These are phyloP conservation scores for Chloebia gouldiae DNA, from an alignment of 2,113 vertebrate genomes.

Conservation along the genomic window DNA sequence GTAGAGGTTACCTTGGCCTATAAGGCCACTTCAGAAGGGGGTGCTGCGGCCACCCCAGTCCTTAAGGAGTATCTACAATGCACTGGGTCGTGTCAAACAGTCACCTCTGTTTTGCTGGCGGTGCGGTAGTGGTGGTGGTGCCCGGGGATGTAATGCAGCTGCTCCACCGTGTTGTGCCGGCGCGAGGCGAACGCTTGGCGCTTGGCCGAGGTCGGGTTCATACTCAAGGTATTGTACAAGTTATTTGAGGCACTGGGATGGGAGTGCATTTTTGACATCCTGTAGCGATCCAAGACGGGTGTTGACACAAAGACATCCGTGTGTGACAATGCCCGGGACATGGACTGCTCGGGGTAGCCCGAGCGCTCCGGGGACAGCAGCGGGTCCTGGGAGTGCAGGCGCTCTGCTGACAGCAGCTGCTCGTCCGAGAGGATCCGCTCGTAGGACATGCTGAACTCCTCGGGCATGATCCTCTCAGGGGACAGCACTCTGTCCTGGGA, in stretches of 20 bases:
- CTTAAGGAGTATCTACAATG: constrained; percentile 56
- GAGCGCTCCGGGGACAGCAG: constrained; percentile 94
- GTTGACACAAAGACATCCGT: constrained; percentile 97
- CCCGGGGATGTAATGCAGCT: constrained; percentile 93
- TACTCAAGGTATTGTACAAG: constrained; percentile 89
- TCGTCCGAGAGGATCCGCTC: constrained; percentile 92
- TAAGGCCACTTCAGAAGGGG: constrained; percentile 69
- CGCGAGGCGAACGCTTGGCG: constrained; percentile 96
- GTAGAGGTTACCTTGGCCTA: constrained; percentile 73
- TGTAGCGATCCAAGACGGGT: constrained; percentile 93
- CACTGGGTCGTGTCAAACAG: constrained; percentile 82
- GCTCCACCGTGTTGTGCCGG: constrained; percentile 96
- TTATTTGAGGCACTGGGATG: constrained; percentile 98
- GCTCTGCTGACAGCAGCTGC: constrained; percentile 91
- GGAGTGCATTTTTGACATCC: constrained; percentile 99
- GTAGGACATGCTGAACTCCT: constrained; percentile 86
- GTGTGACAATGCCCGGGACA: constrained; percentile 93
- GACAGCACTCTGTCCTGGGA: constrained; percentile 96
- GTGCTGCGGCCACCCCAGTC: constrained; percentile 67
- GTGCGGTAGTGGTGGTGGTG: constrained; percentile 96
- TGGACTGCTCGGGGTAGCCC: constrained; percentile 86
- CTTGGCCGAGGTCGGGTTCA: constrained; percentile 91
- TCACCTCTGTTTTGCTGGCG: constrained; percentile 99
- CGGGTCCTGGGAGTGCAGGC: constrained; percentile 94
- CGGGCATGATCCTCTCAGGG: constrained; percentile 77